Evolutionary conservation across 2,113 vertebrate species (phyloP).

Genomic region (Hydrochoerus hydrochaeris): DNA sequence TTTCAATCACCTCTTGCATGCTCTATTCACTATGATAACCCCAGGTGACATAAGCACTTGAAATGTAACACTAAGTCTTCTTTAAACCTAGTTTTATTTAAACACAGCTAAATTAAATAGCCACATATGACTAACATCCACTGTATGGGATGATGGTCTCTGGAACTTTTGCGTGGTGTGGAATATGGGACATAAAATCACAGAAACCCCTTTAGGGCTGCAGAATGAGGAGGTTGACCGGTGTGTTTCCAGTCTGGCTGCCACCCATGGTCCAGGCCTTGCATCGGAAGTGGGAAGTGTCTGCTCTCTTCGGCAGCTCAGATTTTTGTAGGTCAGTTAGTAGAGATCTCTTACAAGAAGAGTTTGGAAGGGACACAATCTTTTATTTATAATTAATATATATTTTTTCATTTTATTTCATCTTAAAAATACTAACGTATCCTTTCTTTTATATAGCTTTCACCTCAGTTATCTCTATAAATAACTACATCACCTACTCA

Average conservation of each 20-base stretch:
- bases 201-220: background rate
- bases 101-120: background rate
- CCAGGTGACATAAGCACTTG: background rate
- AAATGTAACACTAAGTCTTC: background rate
- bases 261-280: background rate
- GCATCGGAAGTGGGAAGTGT: background rate
- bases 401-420: too few species aligned
- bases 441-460: too few species aligned
- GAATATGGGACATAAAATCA: background rate
- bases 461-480: too few species aligned
- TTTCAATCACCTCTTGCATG: background rate
- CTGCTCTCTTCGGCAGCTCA: background rate
- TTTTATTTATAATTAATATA: too few species aligned
- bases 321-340: too few species aligned
- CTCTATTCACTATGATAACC: background rate
- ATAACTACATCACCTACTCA: too few species aligned
- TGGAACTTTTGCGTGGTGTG: background rate
- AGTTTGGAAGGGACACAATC: too few species aligned
- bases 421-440: too few species aligned
- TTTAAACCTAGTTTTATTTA: background rate
- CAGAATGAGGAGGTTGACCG: background rate
- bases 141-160: background rate
- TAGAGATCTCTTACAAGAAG: too few species aligned
- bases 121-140: background rate
- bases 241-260: background rate